Conservation (phyloP, 2,888 invertebrate genomes). For the Drosophila cognata region DNA sequence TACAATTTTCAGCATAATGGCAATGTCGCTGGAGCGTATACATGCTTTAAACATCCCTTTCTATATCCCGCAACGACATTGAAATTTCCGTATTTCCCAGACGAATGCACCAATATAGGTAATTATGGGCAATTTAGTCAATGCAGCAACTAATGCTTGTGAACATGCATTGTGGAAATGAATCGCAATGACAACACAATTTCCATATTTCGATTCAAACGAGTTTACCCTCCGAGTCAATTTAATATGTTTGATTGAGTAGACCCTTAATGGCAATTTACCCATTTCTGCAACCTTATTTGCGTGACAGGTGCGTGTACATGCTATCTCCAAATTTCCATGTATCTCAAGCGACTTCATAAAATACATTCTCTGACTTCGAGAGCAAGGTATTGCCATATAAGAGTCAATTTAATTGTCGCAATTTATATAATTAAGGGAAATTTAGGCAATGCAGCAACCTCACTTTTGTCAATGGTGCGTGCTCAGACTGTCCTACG, state of each 20-base stretch:
- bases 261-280: background rate
- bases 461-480: background rate
- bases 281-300: background rate
- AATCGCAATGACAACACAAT: background rate
- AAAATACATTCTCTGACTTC: no score
- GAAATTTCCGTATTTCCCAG: background rate
- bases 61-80: background rate
- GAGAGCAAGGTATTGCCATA: no score
- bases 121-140: background rate
- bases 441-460: background rate
- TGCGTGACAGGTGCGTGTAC: background rate
- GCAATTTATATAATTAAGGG: background rate
- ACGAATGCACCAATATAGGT: background rate
- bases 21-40: background rate
- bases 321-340: background rate
- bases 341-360: background rate
- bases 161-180: background rate
- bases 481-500: background rate
- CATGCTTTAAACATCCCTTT: background rate
- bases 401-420: background rate
- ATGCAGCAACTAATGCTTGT: background rate
- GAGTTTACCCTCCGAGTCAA: background rate
- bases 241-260: background rate
- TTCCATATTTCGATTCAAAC: background rate
- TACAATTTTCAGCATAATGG: background rate